Conservation (phyloP, 2,113 vertebrate species). For the Gadus chalcogrammus region DNA sequence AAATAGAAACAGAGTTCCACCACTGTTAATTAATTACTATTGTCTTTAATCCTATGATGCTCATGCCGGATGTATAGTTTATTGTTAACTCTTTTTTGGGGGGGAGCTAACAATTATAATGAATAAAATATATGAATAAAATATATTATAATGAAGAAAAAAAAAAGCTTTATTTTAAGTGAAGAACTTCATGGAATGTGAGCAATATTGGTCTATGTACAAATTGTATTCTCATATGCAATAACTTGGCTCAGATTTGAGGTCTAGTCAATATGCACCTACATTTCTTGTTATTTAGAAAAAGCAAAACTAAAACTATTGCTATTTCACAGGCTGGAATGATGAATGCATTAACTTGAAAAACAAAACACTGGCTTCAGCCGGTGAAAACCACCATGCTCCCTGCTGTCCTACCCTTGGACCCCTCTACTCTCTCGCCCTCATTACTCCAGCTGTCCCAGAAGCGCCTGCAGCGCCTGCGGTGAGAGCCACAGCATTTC, state of each 20-base stretch:
- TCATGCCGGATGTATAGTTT: background rate
- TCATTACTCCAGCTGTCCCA: conserved; percentile 69
- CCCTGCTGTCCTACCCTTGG: background rate
- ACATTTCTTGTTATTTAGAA: conserved; percentile 19
- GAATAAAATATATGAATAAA: too few relatives aligned
- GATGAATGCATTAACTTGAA: background rate
- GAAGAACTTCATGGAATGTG: background rate
- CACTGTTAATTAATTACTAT: too few relatives aligned
- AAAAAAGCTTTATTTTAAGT: background rate
- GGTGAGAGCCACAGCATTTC: conserved; percentile 92
- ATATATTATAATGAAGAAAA: background rate
- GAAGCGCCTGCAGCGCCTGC: conserved; percentile 74
- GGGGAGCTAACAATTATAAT: background rate
- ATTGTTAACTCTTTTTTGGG: background rate
- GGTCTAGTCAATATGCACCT: too few relatives aligned
- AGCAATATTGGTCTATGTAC: background rate
- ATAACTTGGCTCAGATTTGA: background rate
- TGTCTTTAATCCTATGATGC: background rate
- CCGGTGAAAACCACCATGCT: background rate
- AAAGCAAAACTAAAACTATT: conserved; percentile 30
- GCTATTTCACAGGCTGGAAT: background rate
- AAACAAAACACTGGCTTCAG: background rate
- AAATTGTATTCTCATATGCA: background rate
- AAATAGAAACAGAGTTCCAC: too few relatives aligned
- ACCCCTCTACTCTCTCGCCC: background rate